phyloP scores from a whole-genome alignment of 2,888 invertebrate genomes.

The Synergus laeviventris region DNA sequence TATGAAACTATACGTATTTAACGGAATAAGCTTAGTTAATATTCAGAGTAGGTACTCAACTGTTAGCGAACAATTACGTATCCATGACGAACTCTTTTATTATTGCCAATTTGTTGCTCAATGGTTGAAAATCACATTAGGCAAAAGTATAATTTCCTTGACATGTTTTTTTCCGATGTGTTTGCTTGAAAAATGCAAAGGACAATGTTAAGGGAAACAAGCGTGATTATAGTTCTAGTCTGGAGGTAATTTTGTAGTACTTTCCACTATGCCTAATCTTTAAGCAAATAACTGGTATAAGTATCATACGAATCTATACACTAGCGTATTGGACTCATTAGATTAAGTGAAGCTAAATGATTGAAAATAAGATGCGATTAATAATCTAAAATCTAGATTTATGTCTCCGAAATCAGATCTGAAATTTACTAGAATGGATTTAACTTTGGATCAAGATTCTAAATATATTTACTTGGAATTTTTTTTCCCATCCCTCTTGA shows the following conservation, averaged over 20 bases:
- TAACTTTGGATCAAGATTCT: neutral
- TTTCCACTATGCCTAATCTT: slow-evolving; percentile 52
- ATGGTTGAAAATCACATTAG: slow-evolving; percentile 29
- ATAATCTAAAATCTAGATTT: slow-evolving; percentile 9
- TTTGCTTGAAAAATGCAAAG: slow-evolving; percentile 3
- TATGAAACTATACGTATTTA: slow-evolving; percentile 4
- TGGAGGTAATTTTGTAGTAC: slow-evolving; percentile 54
- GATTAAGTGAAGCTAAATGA: slow-evolving; percentile 15
- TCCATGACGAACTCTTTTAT: slow-evolving; percentile 20
- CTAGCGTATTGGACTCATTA: slow-evolving; percentile 23
- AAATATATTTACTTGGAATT: neutral
- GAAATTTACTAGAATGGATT: neutral
- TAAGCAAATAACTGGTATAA: slow-evolving; percentile 15
- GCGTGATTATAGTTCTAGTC: slow-evolving; percentile 71
- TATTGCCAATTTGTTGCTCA: slow-evolving; percentile 38
- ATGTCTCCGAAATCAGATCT: neutral
- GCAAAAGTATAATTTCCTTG: neutral
- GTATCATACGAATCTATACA: slow-evolving; percentile 32
- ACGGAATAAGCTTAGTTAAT: slow-evolving; percentile 6
- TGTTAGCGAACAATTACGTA: slow-evolving; percentile 10
- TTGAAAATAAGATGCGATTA: neutral
- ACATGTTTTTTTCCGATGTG: slow-evolving; percentile 1
- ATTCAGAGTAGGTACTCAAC: slow-evolving; percentile 13
- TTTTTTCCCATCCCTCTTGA: neutral
- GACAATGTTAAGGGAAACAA: slow-evolving; percentile 52